Percentiles rank a stretch among this genome's conserved stretches.
Conservation (phyloP, 2,888 invertebrate genomes). For the Osmoderma eremita region DNA sequence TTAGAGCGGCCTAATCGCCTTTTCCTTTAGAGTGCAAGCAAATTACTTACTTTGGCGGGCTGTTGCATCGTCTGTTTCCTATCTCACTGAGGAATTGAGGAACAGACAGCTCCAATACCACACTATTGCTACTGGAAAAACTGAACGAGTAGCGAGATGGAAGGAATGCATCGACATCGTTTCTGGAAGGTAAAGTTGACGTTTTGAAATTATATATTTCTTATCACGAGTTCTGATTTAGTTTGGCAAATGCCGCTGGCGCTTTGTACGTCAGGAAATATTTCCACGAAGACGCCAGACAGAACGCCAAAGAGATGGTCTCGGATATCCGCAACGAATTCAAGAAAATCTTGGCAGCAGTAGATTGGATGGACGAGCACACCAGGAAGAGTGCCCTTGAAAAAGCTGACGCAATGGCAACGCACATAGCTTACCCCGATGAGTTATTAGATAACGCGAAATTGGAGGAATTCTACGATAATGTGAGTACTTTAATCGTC, state of each 20-base stretch:
- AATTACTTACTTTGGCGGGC: constrained; percentile 96
- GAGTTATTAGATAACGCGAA: constrained; percentile 86
- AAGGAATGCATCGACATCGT: constrained; percentile 89
- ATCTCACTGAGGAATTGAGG: constrained; percentile 81
- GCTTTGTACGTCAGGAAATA: constrained; percentile 88
- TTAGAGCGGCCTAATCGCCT: no score
- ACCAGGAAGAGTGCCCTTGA: constrained; percentile 81
- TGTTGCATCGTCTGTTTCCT: constrained; percentile 82
- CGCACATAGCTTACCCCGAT: constrained; percentile 93
- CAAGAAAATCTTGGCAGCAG: constrained; percentile 77
- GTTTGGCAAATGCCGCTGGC: constrained; percentile 80
- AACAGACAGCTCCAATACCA: constrained; percentile 83
- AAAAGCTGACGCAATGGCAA: constrained; percentile 84
- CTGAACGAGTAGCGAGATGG: constrained; percentile 88
- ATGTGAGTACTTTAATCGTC: constrained; percentile 65
- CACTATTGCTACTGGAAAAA: constrained; percentile 83
- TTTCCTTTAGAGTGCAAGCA: constrained; percentile 71
- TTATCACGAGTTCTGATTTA: constrained; percentile 54
- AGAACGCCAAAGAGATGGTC: constrained; percentile 88
- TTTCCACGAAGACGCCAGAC: constrained; percentile 86
- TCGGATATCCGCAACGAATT: constrained; percentile 85
- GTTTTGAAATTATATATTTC: constrained; percentile 4
- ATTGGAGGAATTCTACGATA: constrained; percentile 80
- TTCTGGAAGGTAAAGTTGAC: constrained; percentile 73
- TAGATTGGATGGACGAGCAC: constrained; percentile 93